A percentile compares a stretch with the other conserved stretches of the same genome.
Conservation (phyloP, 2,113 vertebrate genomes). For the Stigmatopora argus region DNA sequence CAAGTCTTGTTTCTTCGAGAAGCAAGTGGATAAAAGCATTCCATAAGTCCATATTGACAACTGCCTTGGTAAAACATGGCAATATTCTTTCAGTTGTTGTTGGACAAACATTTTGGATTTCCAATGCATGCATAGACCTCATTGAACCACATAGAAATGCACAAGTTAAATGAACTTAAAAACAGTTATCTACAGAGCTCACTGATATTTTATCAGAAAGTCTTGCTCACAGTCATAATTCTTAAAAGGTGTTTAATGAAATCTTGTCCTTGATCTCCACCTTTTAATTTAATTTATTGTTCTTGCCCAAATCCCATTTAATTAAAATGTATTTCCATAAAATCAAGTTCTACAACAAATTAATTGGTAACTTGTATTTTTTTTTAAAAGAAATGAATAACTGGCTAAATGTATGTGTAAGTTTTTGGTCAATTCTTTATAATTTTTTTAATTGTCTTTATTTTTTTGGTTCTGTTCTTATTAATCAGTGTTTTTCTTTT, state of each 20-base stretch:
- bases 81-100: not conserved
- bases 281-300: not conserved
- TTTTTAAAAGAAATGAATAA: too few relatives aligned
- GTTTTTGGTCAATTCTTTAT: not conserved
- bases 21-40: conserved; percentile 66
- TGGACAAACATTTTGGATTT: conserved; percentile 11
- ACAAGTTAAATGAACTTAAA: not conserved
- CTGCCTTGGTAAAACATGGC: conserved; percentile 42
- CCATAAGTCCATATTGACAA: conserved; percentile 57
- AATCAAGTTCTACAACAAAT: not conserved
- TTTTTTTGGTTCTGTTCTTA: not conserved
- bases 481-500: not conserved
- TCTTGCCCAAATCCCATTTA: not conserved
- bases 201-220: not conserved
- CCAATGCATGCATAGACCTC: not conserved
- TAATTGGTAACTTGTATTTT: not conserved
- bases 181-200: not conserved
- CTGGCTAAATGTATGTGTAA: too few relatives aligned
- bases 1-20: conserved; percentile 45
- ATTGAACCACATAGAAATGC: not conserved
- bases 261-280: not conserved
- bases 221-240: not conserved
- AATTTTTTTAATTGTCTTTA: not conserved
- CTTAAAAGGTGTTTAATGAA: not conserved
- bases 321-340: not conserved